phyloP scores from a whole-genome alignment of 1,140 invertebrate genomes.

The Tyrophagus putrescentiae region DNA sequence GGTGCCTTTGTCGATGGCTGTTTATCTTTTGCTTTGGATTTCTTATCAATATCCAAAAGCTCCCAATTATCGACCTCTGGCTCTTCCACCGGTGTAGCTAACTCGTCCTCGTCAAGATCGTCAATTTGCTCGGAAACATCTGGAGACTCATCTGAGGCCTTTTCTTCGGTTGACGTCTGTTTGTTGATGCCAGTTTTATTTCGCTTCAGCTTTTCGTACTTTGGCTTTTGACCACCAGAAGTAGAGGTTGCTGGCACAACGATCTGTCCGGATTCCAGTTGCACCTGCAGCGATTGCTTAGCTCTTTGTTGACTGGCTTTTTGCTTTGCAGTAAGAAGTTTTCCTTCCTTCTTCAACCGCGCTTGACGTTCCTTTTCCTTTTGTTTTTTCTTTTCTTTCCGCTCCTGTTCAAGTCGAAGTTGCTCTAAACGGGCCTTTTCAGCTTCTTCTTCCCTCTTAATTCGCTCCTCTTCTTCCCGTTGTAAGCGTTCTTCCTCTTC shows the following conservation, averaged over 20 bases:
- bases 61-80: constrained; percentile 24
- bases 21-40: constrained; percentile 16
- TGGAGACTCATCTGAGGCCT: constrained; percentile 18
- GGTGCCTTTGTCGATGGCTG: constrained; percentile 22
- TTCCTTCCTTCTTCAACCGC: constrained; percentile 82
- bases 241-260: constrained; percentile 43
- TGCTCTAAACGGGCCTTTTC: constrained; percentile 33
- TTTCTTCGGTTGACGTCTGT: constrained; percentile 12
- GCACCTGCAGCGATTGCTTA: constrained; percentile 64
- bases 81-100: constrained; percentile 20
- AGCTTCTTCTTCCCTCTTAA: constrained; percentile 49
- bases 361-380: constrained; percentile 89
- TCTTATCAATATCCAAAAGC: constrained; percentile 18
- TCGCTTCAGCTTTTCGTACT: constrained; percentile 25
- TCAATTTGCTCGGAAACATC: constrained; percentile 23
- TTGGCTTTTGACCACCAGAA: constrained; percentile 17
- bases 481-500: constrained; percentile 66
- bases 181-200: constrained; percentile 11
- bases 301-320: constrained; percentile 53
- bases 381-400: constrained; percentile 50
- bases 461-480: constrained; percentile 56
- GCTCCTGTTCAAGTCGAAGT: constrained; percentile 60
- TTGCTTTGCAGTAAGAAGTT: constrained; percentile 77
- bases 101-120: constrained; percentile 18
- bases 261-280: constrained; percentile 64